phyloP scores from a whole-genome alignment of 2,888 invertebrate genomes.

The Stenotaenia linearis region DNA sequence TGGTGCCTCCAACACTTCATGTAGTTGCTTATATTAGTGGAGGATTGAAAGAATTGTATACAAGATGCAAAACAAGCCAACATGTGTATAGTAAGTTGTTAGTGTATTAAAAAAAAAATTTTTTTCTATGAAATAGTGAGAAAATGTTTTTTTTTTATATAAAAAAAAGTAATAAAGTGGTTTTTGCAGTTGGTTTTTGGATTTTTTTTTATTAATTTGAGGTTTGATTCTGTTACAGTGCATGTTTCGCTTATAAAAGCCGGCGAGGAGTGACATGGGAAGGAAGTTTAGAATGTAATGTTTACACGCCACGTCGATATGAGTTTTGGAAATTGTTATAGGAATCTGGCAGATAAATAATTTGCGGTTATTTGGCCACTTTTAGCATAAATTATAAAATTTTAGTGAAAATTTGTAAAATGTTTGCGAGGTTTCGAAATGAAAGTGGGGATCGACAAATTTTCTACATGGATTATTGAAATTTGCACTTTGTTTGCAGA shows the following conservation, averaged over 20 bases:
- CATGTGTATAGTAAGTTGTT: not conserved
- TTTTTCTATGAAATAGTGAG: not conserved
- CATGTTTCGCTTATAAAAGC: not conserved
- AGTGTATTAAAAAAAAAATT: not conserved
- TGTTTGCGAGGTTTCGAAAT: too few relatives aligned
- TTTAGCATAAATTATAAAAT: too few relatives aligned
- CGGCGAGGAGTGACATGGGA: not conserved
- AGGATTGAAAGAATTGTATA: not conserved
- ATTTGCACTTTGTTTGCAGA: too few relatives aligned
- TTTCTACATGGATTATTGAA: too few relatives aligned
- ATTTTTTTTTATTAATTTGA: not conserved
- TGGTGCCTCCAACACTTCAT: conserved; percentile 17
- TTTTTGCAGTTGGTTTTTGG: not conserved
- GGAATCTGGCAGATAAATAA: too few relatives aligned
- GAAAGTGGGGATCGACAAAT: too few relatives aligned
- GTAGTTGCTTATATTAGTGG: conserved; percentile 1
- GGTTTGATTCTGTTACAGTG: not conserved
- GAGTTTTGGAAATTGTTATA: too few relatives aligned
- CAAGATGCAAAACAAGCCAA: not conserved
- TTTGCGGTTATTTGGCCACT: too few relatives aligned
- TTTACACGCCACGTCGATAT: too few relatives aligned
- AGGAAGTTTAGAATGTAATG: not conserved
- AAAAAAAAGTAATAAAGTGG: not conserved
- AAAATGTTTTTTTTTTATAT: too few relatives aligned
- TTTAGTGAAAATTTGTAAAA: too few relatives aligned